Base-by-base conservation (phyloP, 2,113 vertebrate genomes). In the Sterna hirundo region DNA sequence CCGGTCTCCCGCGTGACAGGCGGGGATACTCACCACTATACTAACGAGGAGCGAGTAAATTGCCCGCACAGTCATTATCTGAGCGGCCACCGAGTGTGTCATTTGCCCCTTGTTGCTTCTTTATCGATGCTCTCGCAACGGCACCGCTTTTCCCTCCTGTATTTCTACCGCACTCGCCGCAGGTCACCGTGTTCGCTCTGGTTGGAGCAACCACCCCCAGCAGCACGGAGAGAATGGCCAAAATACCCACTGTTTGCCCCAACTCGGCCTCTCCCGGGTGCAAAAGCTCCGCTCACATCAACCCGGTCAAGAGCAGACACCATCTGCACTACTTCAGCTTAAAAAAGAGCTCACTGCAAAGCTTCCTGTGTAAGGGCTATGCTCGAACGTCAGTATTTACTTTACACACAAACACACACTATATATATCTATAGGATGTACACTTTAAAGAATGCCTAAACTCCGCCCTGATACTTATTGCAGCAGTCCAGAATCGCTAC, bases 1-100 rank as follows among this genome's bases (percentile, higher is more conserved):
- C 94, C 83, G 52, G 88, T 95, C 96, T 96, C 96, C 94, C 93
- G 95, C 93, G 94, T 95, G 96, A 93, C 95, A 96, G 91, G 94
- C 95, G 96, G 94, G 95, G 96, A 96, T 74, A 83, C 87, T 90
- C 36, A 83, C 87, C 65, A 85, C 66, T 62, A 55, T 64, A 57
- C 90, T 92, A 92, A 92, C 77, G 90, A 87, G 90, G 90, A 88
- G 1, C 0, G 6, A 47, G 3, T 30, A 11, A 1, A 2, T 2
- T 1, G 0, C 2, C 3, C 2, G 15, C 8, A 40, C 8, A 64
- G 10, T 7, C 11, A 11, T 42, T 20, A 64, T 42, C 12, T 64
- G 61, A 36, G 11, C 26, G 8, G 5, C 4, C 4, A 9, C 2
- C 5, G 8, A 29, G 11, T 11, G 7, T 29, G 17, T 29, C 13